Base-by-base conservation (phyloP, 2,888 invertebrate genomes). In the Drosophila affinis region DNA sequence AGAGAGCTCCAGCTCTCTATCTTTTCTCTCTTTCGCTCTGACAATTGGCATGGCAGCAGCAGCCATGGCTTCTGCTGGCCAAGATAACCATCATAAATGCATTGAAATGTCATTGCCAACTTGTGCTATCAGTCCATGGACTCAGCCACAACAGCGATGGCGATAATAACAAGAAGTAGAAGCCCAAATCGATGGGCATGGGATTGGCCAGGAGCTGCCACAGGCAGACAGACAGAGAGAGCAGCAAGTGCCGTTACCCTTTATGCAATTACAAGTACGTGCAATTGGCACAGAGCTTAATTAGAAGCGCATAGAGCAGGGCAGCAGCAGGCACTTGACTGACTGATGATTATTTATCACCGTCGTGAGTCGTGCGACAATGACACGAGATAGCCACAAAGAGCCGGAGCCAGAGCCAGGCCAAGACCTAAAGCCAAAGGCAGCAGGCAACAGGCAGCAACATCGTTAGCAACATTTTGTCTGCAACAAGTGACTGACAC, bases 31-130 rank as follows among this genome's bases (percentile, higher is more conserved):
- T 39, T 54, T 54, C n/a, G n/a, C 39, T 49, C 34, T 63, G 75
- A 74, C 79, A 81, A 81, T 86, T 86, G 86, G 83, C 87, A 87
- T 87, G 76, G 79, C 75, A 27, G 39, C 53, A n/a, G 45, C 21
- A 48, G 18, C 18, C 29, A 39, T 14, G 14, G 49, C 56, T 56
- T 47, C 68, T 67, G 64, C 58, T 70, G 73, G 59, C 75, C 69
- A 59, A 89, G 90, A 90, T 90, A 86, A 89, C 82, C 89, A 90
- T 90, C 90, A 89, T 88, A 90, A 89, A 90, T 90, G 90, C 90
- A 90, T 90, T 90, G 90, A 90, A 90, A 90, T 90, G 90, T 90
- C 90, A 90, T 88, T 77, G 83, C 81, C 80, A 77, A 75, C 80
- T 75, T 79, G 74, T 79, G 86, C 82, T 80, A 85, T 85, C 86